Evolutionary conservation across 2,113 vertebrate species (phyloP).

Genomic region (Prunella fulvescens): DNA sequence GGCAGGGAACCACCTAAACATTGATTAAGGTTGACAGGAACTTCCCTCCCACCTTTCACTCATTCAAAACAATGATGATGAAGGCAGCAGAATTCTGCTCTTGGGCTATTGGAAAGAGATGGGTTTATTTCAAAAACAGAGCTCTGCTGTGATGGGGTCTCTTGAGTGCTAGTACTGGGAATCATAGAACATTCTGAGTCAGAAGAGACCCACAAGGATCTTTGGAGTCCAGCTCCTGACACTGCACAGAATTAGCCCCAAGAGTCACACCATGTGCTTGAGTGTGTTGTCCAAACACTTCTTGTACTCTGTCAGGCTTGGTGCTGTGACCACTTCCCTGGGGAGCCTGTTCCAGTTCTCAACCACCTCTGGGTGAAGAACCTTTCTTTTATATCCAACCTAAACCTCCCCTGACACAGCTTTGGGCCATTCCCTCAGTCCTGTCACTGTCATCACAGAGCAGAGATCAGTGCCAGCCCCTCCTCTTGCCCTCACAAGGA

Average conservation of each 20-base stretch:
- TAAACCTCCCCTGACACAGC: neutral
- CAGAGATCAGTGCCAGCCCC: neutral
- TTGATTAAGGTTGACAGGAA: conserved; percentile 11
- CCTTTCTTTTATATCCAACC: neutral
- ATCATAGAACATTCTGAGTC: neutral
- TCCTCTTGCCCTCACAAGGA: neutral
- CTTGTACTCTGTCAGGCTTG: neutral
- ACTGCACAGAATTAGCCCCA: neutral
- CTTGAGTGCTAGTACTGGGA: neutral
- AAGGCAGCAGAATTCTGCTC: neutral
- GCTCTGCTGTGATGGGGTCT: neutral
- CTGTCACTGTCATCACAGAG: neutral
- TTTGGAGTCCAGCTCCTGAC: neutral
- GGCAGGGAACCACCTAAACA: neutral
- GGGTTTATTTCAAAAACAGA: neutral
- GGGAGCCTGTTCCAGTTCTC: neutral
- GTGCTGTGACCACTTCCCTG: neutral
- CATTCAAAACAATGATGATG: neutral
- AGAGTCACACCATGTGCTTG: neutral
- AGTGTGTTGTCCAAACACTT: neutral
- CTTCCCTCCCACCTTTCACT: neutral
- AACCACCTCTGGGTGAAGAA: neutral
- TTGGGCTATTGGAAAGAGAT: neutral
- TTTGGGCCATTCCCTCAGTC: neutral
- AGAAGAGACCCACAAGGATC: neutral